phyloP scores from a whole-genome alignment of 2,797 vertebrate species.

The Siniperca obscura region DNA sequence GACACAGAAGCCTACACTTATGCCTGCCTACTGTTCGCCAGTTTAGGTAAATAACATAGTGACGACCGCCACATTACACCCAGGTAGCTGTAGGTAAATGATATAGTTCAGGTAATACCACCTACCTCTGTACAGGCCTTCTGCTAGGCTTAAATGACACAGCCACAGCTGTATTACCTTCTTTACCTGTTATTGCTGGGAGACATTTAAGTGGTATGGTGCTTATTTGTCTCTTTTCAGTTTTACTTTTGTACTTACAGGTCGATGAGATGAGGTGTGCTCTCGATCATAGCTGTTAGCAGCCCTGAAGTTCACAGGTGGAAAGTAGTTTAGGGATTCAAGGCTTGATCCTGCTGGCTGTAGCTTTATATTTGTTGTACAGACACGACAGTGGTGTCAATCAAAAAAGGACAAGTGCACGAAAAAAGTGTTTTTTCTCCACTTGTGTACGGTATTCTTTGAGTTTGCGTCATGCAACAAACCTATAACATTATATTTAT shows the following conservation, averaged over 20 bases:
- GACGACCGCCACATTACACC: conserved; percentile 45
- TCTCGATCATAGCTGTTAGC: conserved; percentile 21
- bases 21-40: conserved; percentile 42
- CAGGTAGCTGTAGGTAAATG: conserved; percentile 64
- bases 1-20: conserved; percentile 76
- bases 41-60: conserved; percentile 66
- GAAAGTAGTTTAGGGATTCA: not conserved
- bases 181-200: conserved; percentile 55
- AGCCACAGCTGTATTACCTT: conserved; percentile 12
- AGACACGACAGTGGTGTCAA: not conserved
- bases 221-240: conserved; percentile 74
- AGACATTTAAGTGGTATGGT: conserved; percentile 37
- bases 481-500: too few species aligned
- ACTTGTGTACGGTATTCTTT: too few species aligned
- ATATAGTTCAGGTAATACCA: conserved; percentile 48
- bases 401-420: too few species aligned
- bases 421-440: too few species aligned
- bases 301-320: not conserved
- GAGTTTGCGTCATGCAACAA: not conserved
- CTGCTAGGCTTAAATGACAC: conserved; percentile 55
- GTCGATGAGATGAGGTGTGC: not conserved
- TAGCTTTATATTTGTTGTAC: not conserved
- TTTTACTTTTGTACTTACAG: conserved; percentile 72
- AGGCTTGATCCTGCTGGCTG: not conserved
- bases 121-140: conserved; percentile 18